phyloP scores from a whole-genome alignment of 2,888 invertebrate species.

The Temnothorax ravouxi region DNA sequence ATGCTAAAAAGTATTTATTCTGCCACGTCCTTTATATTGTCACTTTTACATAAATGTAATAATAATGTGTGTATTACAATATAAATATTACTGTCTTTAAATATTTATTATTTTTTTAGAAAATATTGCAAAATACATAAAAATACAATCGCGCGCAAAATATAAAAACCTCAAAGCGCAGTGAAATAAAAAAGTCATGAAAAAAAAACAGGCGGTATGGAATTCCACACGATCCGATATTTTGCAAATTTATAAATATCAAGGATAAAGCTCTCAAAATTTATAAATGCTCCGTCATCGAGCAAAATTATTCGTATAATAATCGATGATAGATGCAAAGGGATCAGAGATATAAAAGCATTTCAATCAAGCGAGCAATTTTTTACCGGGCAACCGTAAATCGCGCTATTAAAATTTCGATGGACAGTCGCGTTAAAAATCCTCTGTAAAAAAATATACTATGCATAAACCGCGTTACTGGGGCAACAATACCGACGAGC shows the following conservation, averaged over 20 bases:
- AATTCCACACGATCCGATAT: conserved; percentile 2
- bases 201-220: not conserved
- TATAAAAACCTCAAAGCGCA: not conserved
- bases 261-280: not conserved
- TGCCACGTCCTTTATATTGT: not conserved
- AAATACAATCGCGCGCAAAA: not conserved
- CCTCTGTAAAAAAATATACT: not conserved
- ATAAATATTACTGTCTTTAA: not conserved
- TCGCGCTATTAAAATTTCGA: conserved; percentile 30
- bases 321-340: conserved; percentile 24
- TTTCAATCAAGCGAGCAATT: conserved; percentile 42
- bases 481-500: conserved; percentile 25
- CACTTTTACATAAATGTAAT: not conserved
- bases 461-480: conserved; percentile 45
- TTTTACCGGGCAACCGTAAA: conserved; percentile 33
- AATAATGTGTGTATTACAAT: not conserved
- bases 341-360: conserved; percentile 5
- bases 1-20: not conserved
- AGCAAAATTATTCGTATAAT: conserved; percentile 28
- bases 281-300: not conserved
- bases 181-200: conserved; percentile 1
- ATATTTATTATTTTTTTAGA: not conserved
- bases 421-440: not conserved
- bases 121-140: not conserved
- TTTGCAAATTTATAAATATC: not conserved